These are phyloP conservation scores for Sebastes itinus DNA, from an alignment of 2,797 vertebrate species.

Conservation along the genomic window DNA sequence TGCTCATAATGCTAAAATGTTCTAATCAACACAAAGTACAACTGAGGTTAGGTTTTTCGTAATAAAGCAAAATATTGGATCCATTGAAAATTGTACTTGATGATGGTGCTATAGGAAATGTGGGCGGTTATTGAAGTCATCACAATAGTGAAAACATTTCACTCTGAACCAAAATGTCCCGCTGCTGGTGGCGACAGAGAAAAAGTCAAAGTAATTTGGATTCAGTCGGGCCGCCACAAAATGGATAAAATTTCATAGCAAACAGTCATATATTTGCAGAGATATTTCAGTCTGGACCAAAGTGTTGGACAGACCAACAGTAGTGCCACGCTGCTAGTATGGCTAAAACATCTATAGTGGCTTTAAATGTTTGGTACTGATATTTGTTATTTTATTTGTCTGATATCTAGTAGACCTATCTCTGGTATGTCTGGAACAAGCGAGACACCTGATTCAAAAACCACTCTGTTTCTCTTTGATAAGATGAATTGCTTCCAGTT, in stretches of 20 bases:
- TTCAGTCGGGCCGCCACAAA: background rate
- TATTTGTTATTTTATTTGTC: background rate
- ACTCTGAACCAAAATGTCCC: background rate
- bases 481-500: slow-evolving; percentile 61
- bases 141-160: background rate
- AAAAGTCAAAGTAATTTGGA: background rate
- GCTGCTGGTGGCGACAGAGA: background rate
- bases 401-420: background rate
- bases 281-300: background rate
- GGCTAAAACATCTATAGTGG: background rate
- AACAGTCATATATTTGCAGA: background rate
- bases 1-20: background rate
- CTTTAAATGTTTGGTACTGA: slow-evolving; percentile 1
- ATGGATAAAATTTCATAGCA: too few species aligned
- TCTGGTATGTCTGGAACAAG: slow-evolving; percentile 40
- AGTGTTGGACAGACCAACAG: too few species aligned
- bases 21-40: too few species aligned
- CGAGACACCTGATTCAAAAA: slow-evolving; percentile 1
- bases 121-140: too few species aligned
- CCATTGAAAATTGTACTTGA: too few species aligned
- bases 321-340: background rate
- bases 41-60: too few species aligned
- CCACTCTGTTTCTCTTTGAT: slow-evolving; percentile 22
- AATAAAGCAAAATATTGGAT: too few species aligned
- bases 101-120: too few species aligned